Base-by-base conservation (phyloP, 2,113 vertebrate species). In the Geococcyx californianus region DNA sequence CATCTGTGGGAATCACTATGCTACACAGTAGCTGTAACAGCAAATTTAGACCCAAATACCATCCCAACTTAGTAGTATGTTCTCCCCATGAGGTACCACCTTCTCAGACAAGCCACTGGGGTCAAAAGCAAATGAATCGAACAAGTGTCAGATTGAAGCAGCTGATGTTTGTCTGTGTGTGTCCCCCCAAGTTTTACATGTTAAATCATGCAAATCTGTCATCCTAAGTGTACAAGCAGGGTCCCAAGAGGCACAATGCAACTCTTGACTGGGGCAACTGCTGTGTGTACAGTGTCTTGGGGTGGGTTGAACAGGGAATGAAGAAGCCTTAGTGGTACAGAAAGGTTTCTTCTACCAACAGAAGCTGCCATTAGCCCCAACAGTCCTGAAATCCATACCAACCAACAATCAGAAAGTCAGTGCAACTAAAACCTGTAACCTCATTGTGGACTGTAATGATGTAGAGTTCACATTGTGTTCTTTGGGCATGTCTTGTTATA, bases 381-480 rank as follows among this genome's bases (percentile, higher is more conserved):
- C 78, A 98, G 99, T 93, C 98, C 99, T 11, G 98, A 99, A 98
- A 98, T 99, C 67, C 98, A 98, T 95, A 98, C 98, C 92, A 98
- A 98, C 93, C 98, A 98, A 97, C 98, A 96, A 98, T 96, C 26
- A 98, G 94, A 78, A 44, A 98, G 98, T 94, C 98, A 98, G 94
- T 98, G 98, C 98, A 95, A 98, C 19, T 98, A 98, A 97, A 98
- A 97, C 17, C 47, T 98, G 98, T 44, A 98, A 99, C 92, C 95
- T 99, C 83, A 98, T 98, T 97, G 98, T 97, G 51, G 98, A 98
- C 97, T 98, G 97, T 40, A 98, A 98, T 54, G 98, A 98, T 93
- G 99, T 98, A 94, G 93, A 49, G 28, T 16, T 83, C 84, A 33
- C 3, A 2, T 45, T 64, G 62, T 23, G 20, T 80, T 29, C 81